phyloP scores from a whole-genome alignment of 2,113 vertebrate genomes.

The Merops nubicus region DNA sequence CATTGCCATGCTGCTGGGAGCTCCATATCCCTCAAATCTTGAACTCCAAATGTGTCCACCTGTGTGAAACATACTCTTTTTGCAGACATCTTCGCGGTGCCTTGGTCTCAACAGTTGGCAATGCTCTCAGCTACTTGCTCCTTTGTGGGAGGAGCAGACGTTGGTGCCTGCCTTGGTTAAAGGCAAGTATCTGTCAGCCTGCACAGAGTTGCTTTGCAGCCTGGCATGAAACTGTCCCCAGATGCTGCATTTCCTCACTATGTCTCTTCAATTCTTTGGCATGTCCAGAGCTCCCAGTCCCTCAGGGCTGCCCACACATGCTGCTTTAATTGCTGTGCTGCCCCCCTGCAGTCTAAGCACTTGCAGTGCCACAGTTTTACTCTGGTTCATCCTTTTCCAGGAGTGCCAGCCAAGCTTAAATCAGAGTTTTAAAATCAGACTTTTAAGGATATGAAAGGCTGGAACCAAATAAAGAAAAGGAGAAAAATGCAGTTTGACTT shows the following conservation, averaged over 20 bases:
- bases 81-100: background rate
- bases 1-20: background rate
- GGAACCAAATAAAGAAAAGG: background rate
- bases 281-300: background rate
- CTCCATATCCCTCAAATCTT: background rate
- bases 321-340: background rate
- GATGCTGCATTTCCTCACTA: background rate
- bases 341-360: background rate
- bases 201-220: background rate
- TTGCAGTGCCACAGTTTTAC: background rate
- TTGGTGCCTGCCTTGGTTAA: background rate
- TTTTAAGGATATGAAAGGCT: background rate
- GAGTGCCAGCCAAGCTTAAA: background rate
- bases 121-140: background rate
- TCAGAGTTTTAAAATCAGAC: background rate
- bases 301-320: background rate
- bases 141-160: background rate
- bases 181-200: background rate
- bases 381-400: background rate
- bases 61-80: background rate
- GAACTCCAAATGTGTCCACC: background rate
- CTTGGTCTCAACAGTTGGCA: rapidly evolving
- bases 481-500: background rate
- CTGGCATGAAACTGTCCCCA: background rate
- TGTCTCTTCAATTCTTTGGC: background rate